Percentiles rank a stretch among this genome's conserved stretches.
Evolutionary conservation across 1,140 invertebrate genomes (phyloP).

Genomic region (Drosophila mojavensis): DNA sequence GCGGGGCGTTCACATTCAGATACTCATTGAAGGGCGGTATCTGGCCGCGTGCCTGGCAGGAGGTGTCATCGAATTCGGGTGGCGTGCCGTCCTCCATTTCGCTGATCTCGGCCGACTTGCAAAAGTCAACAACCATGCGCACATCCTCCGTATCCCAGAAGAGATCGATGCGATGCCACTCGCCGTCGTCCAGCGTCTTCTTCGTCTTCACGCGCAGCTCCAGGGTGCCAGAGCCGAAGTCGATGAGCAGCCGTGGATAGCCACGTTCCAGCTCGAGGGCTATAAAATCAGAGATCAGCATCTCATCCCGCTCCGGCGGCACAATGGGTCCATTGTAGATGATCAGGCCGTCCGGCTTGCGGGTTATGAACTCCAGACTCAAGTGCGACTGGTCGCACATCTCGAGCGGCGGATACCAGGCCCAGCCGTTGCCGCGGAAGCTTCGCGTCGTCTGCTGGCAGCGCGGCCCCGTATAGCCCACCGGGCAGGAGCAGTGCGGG

Average conservation of each 20-base stretch:
- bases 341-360: constrained; percentile 94
- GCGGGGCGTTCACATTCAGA: constrained; percentile 96
- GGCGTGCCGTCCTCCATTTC: constrained; percentile 94
- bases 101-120: constrained; percentile 92
- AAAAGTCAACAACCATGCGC: constrained; percentile 95
- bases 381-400: constrained; percentile 98
- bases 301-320: constrained; percentile 94
- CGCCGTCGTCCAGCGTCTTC: constrained; percentile 94
- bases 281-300: constrained; percentile 96
- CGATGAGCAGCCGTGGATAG: constrained; percentile 94
- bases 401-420: constrained; percentile 97
- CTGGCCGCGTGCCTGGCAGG: constrained; percentile 93
- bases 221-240: constrained; percentile 97
- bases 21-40: constrained; percentile 98
- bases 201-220: constrained; percentile 95
- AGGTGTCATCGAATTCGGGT: constrained; percentile 93
- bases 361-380: constrained; percentile 97
- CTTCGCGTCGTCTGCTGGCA: constrained; percentile 98
- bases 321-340: constrained; percentile 98
- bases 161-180: constrained; percentile 98
- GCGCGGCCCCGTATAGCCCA: constrained; percentile 95
- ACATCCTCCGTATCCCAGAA: constrained; percentile 97
- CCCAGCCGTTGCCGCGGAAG: constrained; percentile 96
- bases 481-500: constrained; percentile 94
- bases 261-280: constrained; percentile 96